phyloP scores from a whole-genome alignment of 2,797 vertebrate species.

The Heteromormyrus szaboi region DNA sequence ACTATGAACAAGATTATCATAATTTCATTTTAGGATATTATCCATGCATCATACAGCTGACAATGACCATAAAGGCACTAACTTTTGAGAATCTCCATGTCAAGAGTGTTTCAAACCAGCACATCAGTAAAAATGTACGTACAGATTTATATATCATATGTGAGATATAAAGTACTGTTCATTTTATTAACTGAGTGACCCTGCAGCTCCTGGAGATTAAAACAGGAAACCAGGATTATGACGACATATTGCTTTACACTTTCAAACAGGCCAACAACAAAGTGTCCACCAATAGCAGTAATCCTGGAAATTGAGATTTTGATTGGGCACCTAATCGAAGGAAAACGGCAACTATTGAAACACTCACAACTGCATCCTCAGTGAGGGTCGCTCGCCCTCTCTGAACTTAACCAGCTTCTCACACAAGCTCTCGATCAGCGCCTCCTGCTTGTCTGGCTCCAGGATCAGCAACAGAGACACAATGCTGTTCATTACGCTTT shows the following conservation, averaged over 20 bases:
- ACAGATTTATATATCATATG: not conserved
- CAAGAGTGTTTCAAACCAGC: not conserved
- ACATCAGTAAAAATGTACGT: not conserved
- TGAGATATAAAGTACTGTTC: not conserved
- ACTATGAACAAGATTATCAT: not conserved
- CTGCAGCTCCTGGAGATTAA: not conserved
- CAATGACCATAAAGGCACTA: not conserved
- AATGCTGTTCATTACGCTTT: slow-evolving; percentile 98
- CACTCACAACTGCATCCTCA: slow-evolving; percentile 92
- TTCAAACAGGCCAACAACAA: not conserved
- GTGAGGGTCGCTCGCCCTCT: slow-evolving; percentile 93
- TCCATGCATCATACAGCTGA: not conserved
- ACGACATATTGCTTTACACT: not conserved
- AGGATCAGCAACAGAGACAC: slow-evolving; percentile 92
- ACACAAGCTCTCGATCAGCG: slow-evolving; percentile 90
- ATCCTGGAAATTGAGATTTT: not conserved
- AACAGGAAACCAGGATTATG: not conserved
- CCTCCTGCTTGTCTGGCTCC: slow-evolving; percentile 95
- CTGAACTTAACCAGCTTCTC: slow-evolving; percentile 94
- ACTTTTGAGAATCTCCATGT: not conserved
- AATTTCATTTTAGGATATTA: not conserved
- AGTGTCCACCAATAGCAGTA: not conserved
- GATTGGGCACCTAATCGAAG: not conserved
- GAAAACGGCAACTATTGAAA: not conserved
- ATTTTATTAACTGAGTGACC: not conserved